Base-by-base conservation (phyloP, 1,140 invertebrate genomes). In the Melitaea cinxia region DNA sequence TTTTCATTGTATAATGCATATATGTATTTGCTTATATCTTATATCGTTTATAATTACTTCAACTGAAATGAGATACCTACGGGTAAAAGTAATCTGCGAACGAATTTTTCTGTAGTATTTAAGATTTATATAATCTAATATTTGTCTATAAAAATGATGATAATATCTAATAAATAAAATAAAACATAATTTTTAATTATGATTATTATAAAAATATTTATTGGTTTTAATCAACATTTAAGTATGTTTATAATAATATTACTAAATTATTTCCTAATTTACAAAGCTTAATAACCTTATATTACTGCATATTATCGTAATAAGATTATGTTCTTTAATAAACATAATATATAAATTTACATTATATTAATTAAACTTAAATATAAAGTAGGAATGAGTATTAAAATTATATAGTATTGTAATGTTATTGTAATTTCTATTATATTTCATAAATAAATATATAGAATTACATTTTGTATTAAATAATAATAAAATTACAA, bases 361-460 rank as follows among this genome's bases (percentile, higher is more conserved):
- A 58, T 47, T 30, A 39, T 15, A 42, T 39, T 45, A 30, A 7
- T 47, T 30, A 26, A 47, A 7, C 54, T 28, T 45, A 45, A 14
- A 26, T 9, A 24, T 35, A 23, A 57, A 56, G 21, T 24, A 75
- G 77, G 77, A 79, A 79, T 79, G 77, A 76, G 73, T 58, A 42
- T 50, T 56, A 52, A 19, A 57, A 68, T 65, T 45, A 39, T 65
- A 61, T 65, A 47, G 23, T 47, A 21, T 17, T 12, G 3, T 39
- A 39, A 9, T 66, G 54, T 42, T 47, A 65, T 65, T 26, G 47
- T 68, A 72, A 76, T 67, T 71, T 53, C 61, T 60, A 61, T 62
- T 62, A 74, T 66, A 78, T 78, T 77, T 70, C 42, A 19, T 62
- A 9, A 45, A 50, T 50, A 73, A 75, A 78, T 69, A 70, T 69